Conservation (phyloP, 2,797 vertebrate genomes). For the Amazonetta brasiliensis region DNA sequence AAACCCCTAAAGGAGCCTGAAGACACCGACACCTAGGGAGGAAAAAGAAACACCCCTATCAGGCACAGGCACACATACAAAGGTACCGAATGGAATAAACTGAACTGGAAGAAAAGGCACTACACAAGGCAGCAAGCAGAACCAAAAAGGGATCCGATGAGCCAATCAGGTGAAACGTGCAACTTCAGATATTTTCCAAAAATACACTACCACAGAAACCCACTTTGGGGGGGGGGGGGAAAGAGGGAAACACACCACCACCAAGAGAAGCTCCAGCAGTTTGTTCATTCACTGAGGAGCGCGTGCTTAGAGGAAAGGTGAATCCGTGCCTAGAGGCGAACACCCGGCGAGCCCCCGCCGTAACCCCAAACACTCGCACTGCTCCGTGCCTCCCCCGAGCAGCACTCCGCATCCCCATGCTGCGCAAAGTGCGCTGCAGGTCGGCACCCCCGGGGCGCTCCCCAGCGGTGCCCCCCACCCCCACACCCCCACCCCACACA, state of each 20-base stretch:
- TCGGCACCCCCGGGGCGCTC: background rate
- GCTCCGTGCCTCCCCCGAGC: background rate
- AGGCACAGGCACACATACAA: background rate
- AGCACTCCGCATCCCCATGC: background rate
- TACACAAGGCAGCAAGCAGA: background rate
- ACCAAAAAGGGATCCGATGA: background rate
- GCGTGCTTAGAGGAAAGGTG: background rate
- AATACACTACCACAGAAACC: background rate
- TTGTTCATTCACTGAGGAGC: background rate
- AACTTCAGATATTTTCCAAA: background rate
- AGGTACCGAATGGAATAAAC: background rate
- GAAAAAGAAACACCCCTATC: slow-evolving; percentile 14
- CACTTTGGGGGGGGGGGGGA: background rate
- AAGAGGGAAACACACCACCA: background rate
- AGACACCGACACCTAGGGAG: slow-evolving; percentile 55
- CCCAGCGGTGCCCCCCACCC: background rate
- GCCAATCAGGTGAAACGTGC: background rate
- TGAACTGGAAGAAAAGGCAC: background rate
- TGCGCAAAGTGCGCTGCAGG: background rate
- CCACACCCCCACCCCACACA: background rate
- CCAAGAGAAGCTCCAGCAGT: background rate
- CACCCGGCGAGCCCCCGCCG: background rate
- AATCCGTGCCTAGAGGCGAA: background rate
- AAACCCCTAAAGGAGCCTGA: slow-evolving; percentile 25
- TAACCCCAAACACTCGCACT: background rate